Conservation (phyloP, 2,888 invertebrate species). For the Pseudococcus viburni region DNA sequence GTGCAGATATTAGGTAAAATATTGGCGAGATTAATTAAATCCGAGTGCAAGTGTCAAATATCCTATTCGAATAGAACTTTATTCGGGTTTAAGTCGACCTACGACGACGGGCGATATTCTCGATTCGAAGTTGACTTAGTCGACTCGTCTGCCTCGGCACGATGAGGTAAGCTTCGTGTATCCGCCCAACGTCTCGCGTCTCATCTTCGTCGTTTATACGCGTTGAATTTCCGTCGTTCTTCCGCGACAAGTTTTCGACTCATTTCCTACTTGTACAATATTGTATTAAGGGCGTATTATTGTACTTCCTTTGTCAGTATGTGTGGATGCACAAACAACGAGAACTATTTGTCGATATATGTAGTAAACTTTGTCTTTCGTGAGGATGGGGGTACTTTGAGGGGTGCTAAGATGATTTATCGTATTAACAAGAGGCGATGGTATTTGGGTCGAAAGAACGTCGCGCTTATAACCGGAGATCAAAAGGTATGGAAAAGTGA, state of each 20-base stretch:
- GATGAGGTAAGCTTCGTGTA: neutral
- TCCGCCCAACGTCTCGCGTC: neutral
- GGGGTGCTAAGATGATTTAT: neutral
- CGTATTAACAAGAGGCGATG: neutral
- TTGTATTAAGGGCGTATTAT: neutral
- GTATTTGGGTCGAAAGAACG: neutral
- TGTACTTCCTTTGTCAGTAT: neutral
- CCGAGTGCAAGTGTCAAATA: constrained; percentile 35
- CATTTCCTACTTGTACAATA: constrained; percentile 9
- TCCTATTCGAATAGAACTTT: neutral
- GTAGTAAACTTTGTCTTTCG: neutral
- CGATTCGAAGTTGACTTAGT: neutral
- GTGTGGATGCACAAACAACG: neutral
- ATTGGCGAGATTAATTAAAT: constrained; percentile 37
- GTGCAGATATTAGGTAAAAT: constrained; percentile 4
- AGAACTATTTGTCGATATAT: constrained; percentile 8
- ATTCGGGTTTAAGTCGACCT: neutral
- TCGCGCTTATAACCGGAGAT: neutral
- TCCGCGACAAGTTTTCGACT: constrained; percentile 19
- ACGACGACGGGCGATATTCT: neutral
- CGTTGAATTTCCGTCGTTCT: neutral
- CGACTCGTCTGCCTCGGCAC: neutral
- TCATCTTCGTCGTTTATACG: neutral
- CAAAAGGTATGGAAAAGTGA: neutral
- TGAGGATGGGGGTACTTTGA: neutral